Evolutionary conservation across 2,797 vertebrate genomes (phyloP).

Genomic region (Thaleichthys pacificus): DNA sequence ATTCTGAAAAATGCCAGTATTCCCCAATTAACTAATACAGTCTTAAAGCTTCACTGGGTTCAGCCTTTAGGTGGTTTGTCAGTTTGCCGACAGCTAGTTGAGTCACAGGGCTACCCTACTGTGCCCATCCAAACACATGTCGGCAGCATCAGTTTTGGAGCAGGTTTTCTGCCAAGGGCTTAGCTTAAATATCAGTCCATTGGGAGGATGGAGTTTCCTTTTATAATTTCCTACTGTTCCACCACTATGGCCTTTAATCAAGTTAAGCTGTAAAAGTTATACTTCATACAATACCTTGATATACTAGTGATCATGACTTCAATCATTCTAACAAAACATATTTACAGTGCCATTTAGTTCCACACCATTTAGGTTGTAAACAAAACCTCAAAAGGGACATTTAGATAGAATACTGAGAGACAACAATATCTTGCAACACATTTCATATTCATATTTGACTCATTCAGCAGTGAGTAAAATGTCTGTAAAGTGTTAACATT

Average conservation of each 20-base stretch:
- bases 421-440: background rate
- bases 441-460: constrained; percentile 42
- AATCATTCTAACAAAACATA: background rate
- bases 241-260: background rate
- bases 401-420: background rate
- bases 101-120: constrained; percentile 34
- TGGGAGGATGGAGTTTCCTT: background rate
- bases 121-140: constrained; percentile 42
- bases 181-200: constrained; percentile 31
- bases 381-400: too few relatives aligned
- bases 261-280: background rate
- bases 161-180: constrained; percentile 38
- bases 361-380: too few relatives aligned
- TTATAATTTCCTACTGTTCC: background rate
- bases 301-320: background rate
- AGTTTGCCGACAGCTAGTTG: constrained; percentile 21
- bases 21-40: constrained; percentile 28
- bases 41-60: constrained; percentile 19
- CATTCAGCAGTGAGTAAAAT: constrained; percentile 32
- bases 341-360: too few relatives aligned
- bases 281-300: background rate
- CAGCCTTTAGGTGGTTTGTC: constrained; percentile 15
- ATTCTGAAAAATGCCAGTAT: background rate
- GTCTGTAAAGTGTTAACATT: constrained; percentile 14
- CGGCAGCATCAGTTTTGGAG: constrained; percentile 29